A percentile compares a stretch with the other conserved stretches of the same genome.
These are phyloP conservation scores for Loxodonta africana DNA, from an alignment of 2,113 vertebrate species.

Conservation along the genomic window DNA sequence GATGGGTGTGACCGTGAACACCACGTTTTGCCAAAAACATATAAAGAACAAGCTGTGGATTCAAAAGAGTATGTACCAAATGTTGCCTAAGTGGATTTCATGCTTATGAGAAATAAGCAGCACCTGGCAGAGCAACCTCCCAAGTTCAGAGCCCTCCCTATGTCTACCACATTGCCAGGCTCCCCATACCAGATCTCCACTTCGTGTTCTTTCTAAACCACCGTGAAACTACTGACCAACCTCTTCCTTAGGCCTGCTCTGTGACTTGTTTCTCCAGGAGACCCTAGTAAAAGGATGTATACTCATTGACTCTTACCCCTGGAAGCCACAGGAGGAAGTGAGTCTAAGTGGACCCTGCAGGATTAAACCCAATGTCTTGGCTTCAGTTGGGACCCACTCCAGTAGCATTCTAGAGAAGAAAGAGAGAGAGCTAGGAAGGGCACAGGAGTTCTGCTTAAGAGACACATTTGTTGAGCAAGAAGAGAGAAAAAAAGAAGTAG, in stretches of 20 bases:
- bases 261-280: not conserved
- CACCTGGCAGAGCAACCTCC: not conserved
- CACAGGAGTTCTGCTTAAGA: not conserved
- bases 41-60: constrained; percentile 64
- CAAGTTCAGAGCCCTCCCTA: not conserved
- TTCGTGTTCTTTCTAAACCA: not conserved
- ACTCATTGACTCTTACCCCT: not conserved
- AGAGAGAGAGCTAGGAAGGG: not conserved
- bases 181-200: not conserved
- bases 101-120: not conserved
- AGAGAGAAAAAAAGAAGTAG: not conserved
- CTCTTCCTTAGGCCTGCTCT: not conserved
- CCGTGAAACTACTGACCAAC: not conserved
- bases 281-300: not conserved
- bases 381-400: not conserved
- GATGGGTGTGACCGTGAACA: constrained; percentile 68
- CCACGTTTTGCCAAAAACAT: constrained; percentile 52
- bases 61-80: constrained; percentile 27
- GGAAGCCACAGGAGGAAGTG: not conserved
- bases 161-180: not conserved
- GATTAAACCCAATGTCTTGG: not conserved
- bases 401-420: not conserved
- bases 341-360: not conserved
- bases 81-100: constrained; percentile 60
- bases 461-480: not conserved